Evolutionary conservation across 1,140 invertebrate genomes (phyloP).

Genomic region (Sycobia sp.): DNA sequence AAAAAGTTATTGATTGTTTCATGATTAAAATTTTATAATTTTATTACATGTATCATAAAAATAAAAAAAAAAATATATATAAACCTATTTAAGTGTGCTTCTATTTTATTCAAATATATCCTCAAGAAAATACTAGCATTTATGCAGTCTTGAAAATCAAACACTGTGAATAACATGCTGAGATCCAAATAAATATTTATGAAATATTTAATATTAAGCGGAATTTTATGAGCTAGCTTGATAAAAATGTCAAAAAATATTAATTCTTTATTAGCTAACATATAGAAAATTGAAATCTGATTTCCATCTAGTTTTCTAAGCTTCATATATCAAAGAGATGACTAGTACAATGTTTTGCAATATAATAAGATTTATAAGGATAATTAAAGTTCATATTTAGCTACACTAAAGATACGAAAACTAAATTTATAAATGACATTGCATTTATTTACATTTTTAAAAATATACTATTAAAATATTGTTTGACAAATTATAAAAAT

Average conservation of each 20-base stretch:
- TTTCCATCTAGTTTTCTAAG: slow-evolving; percentile 4
- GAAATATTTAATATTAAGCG: too few relatives aligned
- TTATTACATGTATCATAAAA: background rate
- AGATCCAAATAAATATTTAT: slow-evolving; percentile 11
- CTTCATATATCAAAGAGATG: background rate
- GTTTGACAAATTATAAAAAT: too few relatives aligned
- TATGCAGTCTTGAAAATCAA: slow-evolving; percentile 22
- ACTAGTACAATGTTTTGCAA: slow-evolving; percentile 22
- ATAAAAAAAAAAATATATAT: background rate
- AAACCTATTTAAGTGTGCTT: slow-evolving; percentile 3
- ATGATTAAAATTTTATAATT: slow-evolving; percentile 22
- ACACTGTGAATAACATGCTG: slow-evolving; percentile 24
- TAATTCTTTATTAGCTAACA: background rate
- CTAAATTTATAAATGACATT: too few relatives aligned
- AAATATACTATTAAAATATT: too few relatives aligned
- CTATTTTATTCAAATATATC: background rate
- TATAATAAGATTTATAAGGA: too few relatives aligned
- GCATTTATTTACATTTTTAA: too few relatives aligned
- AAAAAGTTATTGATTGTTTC: slow-evolving; percentile 27
- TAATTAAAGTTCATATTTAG: too few relatives aligned
- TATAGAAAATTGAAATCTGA: background rate
- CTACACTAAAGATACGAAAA: too few relatives aligned
- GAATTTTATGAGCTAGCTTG: too few relatives aligned
- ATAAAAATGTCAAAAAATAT: slow-evolving; percentile 2
- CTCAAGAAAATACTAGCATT: background rate